These are phyloP conservation scores for Mareca strepera DNA, from an alignment of 2,797 vertebrate species.

Conservation along the genomic window DNA sequence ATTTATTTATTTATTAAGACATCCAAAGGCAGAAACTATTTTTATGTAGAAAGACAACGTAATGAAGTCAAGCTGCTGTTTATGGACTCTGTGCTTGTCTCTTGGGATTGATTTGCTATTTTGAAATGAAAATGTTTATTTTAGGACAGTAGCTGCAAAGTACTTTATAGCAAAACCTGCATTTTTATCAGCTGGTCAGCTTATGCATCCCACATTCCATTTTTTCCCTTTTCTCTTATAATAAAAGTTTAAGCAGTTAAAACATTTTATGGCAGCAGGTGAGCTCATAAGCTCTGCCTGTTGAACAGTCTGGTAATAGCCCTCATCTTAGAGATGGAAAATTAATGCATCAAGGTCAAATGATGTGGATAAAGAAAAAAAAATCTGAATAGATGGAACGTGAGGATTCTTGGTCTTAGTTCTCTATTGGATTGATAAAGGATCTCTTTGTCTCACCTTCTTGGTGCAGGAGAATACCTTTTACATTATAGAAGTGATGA, in stretches of 20 bases:
- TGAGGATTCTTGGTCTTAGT: background rate
- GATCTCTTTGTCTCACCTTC: background rate
- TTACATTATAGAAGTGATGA: background rate
- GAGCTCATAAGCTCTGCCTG: background rate
- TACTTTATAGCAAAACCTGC: background rate
- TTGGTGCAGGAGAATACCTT: background rate
- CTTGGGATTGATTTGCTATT: background rate
- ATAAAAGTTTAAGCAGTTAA: background rate
- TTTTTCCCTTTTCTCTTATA: background rate
- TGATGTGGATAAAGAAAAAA: background rate
- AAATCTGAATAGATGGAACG: background rate
- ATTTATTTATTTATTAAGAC: background rate
- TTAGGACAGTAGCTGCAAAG: background rate
- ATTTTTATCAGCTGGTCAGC: background rate
- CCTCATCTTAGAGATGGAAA: background rate
- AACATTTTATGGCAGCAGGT: background rate
- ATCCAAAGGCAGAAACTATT: background rate
- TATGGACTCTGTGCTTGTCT: background rate
- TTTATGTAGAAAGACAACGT: constrained; percentile 7
- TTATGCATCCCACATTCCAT: background rate
- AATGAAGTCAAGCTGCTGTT: background rate
- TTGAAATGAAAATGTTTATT: background rate
- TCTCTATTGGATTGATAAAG: background rate
- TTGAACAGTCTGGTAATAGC: background rate
- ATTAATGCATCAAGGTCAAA: background rate